phyloP scores from a whole-genome alignment of 2,888 invertebrate species.

The Eilema griseolum region DNA sequence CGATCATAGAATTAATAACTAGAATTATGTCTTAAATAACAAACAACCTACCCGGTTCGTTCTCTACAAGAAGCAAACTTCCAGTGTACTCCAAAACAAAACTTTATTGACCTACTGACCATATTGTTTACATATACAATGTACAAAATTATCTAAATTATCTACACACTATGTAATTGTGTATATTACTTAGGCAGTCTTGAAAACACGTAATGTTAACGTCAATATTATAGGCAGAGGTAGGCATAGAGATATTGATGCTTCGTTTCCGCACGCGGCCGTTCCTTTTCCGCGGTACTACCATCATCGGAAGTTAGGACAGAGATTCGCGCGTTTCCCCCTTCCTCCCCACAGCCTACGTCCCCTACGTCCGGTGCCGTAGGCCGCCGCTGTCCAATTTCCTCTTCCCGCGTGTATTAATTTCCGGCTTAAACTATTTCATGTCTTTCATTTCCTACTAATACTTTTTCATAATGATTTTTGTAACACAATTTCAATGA shows the following conservation, averaged over 20 bases:
- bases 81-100: too few relatives aligned
- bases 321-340: slow-evolving; percentile 69
- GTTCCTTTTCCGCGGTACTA: slow-evolving; percentile 69
- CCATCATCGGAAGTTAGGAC: slow-evolving; percentile 75
- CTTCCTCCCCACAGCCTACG: slow-evolving; percentile 55
- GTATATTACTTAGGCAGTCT: neutral
- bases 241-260: slow-evolving; percentile 7
- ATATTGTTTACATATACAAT: neutral
- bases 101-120: neutral
- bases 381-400: slow-evolving; percentile 81
- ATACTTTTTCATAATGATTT: slow-evolving; percentile 58
- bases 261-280: slow-evolving; percentile 50
- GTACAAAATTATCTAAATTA: neutral
- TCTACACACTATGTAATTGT: too few relatives aligned
- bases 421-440: slow-evolving; percentile 80
- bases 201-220: neutral
- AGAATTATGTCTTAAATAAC: neutral
- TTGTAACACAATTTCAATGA: slow-evolving; percentile 32
- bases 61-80: neutral
- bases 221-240: neutral
- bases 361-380: slow-evolving; percentile 74
- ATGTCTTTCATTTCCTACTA: slow-evolving; percentile 77
- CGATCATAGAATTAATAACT: too few relatives aligned
- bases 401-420: slow-evolving; percentile 84
- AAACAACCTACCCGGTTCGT: neutral